Evolutionary conservation across 2,888 invertebrate genomes (phyloP), one percentile per base, ranked within the genome.

Genomic region (Uropetala carovei): DNA sequence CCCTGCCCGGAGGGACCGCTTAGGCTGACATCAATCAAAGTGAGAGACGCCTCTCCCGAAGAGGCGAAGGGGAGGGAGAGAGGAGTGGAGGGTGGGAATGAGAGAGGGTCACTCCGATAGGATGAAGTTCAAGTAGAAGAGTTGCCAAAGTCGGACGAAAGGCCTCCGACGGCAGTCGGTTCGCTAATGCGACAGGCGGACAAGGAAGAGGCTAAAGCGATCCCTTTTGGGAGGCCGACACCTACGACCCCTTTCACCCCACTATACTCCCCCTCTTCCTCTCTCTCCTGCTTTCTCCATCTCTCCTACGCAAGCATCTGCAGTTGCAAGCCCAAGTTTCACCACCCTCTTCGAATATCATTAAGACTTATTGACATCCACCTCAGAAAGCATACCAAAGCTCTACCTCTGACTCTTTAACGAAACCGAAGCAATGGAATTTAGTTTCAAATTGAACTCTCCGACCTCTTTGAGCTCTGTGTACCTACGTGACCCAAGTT

Each of bases 111-210:
- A 1, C 43, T 43, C 43, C 43, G 43, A 5, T 43, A 43, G 43
- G 43, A 43, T 43, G 43, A 43, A 43, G 43, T 43, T 43, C 43
- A 43, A 43, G 43, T 1, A 43, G 43, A 43, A 43, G n/a, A 68
- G 27, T 75, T 75, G 75, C 75, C 75, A 75, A 75, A 75, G 75
- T 75, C 75, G 22, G 75, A 11, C 68, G 68, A 68, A 18, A 68
- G 68, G 22, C 27, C 75, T 75, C 27, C n/a, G 75, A 75, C 22
- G 75, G 75, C 13, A 22, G 75, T 27, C 22, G 75, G 75, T 27
- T 18, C 75, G 75, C 75, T 75, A 75, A 75, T 75, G 75, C 75
- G 75, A 75, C 75, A 75, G 68, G 68, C 68, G 68, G 68, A 68
- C n/a, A 18, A 68, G 75, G 27, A 43, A 43, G 43, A 43, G 43